Conservation (phyloP, 2,797 vertebrate species). For the Odontamblyopus rebecca region DNA sequence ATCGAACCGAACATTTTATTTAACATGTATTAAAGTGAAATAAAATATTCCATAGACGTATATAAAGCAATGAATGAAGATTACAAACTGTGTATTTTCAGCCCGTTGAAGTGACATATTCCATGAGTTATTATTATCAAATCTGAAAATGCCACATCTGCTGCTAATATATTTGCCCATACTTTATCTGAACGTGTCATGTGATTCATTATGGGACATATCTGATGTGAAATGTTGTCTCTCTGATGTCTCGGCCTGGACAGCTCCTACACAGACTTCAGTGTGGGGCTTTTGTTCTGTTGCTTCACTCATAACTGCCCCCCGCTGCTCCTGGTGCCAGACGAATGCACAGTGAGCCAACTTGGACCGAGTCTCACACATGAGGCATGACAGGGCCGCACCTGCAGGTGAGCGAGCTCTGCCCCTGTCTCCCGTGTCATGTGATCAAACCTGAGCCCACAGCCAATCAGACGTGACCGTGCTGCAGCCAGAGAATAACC, state of each 20-base stretch:
- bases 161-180: neutral
- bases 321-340: too few relatives aligned
- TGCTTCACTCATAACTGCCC: too few relatives aligned
- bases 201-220: conserved; percentile 1
- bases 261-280: conserved; percentile 67
- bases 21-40: too few relatives aligned
- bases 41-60: too few relatives aligned
- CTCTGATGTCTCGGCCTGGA: conserved; percentile 39
- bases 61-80: too few relatives aligned
- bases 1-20: too few relatives aligned
- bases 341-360: neutral
- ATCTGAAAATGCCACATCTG: too few relatives aligned
- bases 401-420: conserved; percentile 68
- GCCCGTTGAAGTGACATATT: too few relatives aligned
- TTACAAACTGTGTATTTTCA: too few relatives aligned
- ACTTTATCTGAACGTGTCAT: conserved; percentile 6
- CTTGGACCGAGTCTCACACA: conserved; percentile 35
- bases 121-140: too few relatives aligned
- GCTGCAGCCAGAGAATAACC: conserved; percentile 64
- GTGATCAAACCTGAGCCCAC: conserved; percentile 72
- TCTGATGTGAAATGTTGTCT: conserved; percentile 19
- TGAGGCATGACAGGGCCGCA: conserved; percentile 9
- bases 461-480: conserved; percentile 70
- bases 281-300: conserved; percentile 60
- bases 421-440: conserved; percentile 71